Evolutionary conservation across 1,140 invertebrate species (phyloP), one percentile per base, ranked within the genome.

Genomic region (Penaeus vannamei): DNA sequence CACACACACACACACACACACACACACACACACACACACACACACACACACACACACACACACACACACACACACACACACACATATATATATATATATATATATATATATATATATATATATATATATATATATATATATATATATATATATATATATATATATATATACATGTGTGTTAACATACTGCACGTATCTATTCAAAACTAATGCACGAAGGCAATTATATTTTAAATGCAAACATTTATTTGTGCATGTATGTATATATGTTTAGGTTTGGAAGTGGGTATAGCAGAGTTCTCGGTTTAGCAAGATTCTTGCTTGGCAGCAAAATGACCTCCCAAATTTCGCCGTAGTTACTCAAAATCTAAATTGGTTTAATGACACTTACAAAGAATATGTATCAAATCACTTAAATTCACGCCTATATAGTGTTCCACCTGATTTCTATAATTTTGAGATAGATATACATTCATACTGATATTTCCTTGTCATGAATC

Each of bases 21-120:
- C n/a, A 64, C n/a, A 64, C n/a, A 64, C n/a, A 64, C n/a, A 64
- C n/a, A 64, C n/a, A 64, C n/a, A 64, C n/a, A 64, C n/a, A 64
- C 17, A 64, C 62, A 64, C 62, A 64, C 62, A 64, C 62, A 64
- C 62, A 64, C 62, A 64, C 62, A 64, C 62, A 64, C 62, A 64
- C 62, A 64, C 62, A 86, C 76, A 8, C 76, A 86, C n/a, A 64
- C 62, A 64, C 62, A 64, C 62, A 64, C 62, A 64, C 62, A 64
- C 62, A 64, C 62, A 64, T n/a, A 64, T n/a, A 64, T n/a, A 64
- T n/a, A 64, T n/a, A 64, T n/a, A 64, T n/a, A 64, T n/a, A 64
- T n/a, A 64, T n/a, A 64, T n/a, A 64, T n/a, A 64, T n/a, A 64
- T n/a, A 64, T n/a, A 64, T n/a, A 64, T n/a, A 64, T n/a, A 64